Evolutionary conservation across 2,113 vertebrate genomes (phyloP).

Genomic region (Nothobranchius kuhntae): DNA sequence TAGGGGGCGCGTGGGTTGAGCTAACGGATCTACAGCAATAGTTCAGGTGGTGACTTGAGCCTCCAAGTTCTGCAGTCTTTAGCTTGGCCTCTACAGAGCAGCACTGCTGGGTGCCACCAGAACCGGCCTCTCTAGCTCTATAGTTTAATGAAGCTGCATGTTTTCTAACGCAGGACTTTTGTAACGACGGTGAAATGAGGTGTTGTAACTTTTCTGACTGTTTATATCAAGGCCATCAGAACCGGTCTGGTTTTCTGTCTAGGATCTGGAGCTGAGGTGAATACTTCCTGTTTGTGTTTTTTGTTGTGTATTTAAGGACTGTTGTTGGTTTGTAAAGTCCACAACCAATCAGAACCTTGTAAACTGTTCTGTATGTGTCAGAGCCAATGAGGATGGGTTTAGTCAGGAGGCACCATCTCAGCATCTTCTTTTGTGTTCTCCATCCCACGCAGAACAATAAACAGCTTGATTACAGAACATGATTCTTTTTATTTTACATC

Average conservation of each 20-base stretch:
- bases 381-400: conserved; percentile 73
- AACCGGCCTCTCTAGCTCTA: conserved; percentile 73
- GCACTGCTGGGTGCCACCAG: no score
- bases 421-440: conserved; percentile 85
- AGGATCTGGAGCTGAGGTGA: conserved; percentile 86
- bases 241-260: conserved; percentile 85
- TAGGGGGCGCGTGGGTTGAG: no score
- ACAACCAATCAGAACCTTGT: no score
- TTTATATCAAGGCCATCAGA: conserved; percentile 95
- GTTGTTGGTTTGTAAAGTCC: no score
- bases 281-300: no score
- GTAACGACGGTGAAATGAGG: conserved; percentile 99
- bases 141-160: conserved; percentile 99
- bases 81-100: not conserved
- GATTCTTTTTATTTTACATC: conserved; percentile 81
- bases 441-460: conserved; percentile 86
- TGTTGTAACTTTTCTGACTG: conserved; percentile 95
- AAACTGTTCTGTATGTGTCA: conserved; percentile 75
- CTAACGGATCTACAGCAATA: conserved; percentile 62
- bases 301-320: no score
- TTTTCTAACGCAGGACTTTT: conserved; percentile 99
- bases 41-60: conserved; percentile 88
- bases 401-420: conserved; percentile 86
- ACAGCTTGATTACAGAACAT: conserved; percentile 84
- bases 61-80: conserved; percentile 79